Percentiles rank a stretch among this genome's conserved stretches.
Conservation (phyloP, 1,140 invertebrate species). For the Apis laboriosa region DNA sequence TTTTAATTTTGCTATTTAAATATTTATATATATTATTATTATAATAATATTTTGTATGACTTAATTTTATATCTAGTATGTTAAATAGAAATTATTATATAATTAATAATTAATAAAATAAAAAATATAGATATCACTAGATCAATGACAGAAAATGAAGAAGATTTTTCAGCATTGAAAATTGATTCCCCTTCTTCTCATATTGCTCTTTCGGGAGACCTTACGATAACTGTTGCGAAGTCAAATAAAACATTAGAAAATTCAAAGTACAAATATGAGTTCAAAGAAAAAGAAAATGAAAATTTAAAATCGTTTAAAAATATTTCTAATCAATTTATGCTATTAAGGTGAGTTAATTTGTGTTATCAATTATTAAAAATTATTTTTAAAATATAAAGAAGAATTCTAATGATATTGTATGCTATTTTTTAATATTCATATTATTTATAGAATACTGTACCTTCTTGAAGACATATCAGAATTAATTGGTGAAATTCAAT, state of each 20-base stretch:
- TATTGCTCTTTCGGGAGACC: slow-evolving; percentile 85
- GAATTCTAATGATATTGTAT: neutral
- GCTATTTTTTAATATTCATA: neutral
- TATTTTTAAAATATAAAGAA: slow-evolving; percentile 6
- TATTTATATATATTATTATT: neutral
- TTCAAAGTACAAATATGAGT: slow-evolving; percentile 25
- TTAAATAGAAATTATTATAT: neutral
- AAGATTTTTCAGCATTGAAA: slow-evolving; percentile 62
- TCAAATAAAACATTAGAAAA: slow-evolving; percentile 51
- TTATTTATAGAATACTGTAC: slow-evolving; percentile 70
- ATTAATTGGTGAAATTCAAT: slow-evolving; percentile 73
- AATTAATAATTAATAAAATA: neutral
- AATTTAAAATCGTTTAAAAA: neutral
- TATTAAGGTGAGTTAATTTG: neutral
- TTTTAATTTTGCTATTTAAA: neutral
- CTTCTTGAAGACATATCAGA: slow-evolving; percentile 76
- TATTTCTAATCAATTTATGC: slow-evolving; percentile 1
- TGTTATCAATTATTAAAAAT: neutral
- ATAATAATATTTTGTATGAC: neutral
- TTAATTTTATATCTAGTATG: neutral
- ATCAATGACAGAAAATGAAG: slow-evolving; percentile 66
- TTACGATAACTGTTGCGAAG: slow-evolving; percentile 82
- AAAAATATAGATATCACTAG: slow-evolving; percentile 64
- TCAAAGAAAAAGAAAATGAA: slow-evolving; percentile 43
- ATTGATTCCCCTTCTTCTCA: slow-evolving; percentile 80